Evolutionary conservation across 2,888 invertebrate genomes (phyloP).

Genomic region (Volucella inflata): DNA sequence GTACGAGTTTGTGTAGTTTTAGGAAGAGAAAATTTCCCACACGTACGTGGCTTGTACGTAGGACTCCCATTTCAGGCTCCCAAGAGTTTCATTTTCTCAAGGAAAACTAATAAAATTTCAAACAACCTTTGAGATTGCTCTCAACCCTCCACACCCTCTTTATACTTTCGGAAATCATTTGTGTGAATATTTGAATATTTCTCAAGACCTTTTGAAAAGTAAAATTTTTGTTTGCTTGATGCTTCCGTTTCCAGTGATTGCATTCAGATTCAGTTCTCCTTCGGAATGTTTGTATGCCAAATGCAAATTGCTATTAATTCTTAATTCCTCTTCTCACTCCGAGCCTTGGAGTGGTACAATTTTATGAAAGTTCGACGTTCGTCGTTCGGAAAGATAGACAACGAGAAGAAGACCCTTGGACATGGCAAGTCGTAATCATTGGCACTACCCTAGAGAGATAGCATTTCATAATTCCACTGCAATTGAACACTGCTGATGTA

Average conservation of each 20-base stretch:
- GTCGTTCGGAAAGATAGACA: not conserved
- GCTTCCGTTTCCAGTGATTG: slow-evolving; percentile 16
- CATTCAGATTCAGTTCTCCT: not conserved
- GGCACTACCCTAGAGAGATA: slow-evolving; percentile 30
- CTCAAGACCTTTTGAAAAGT: slow-evolving; percentile 5
- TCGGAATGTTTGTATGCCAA: slow-evolving; percentile 8
- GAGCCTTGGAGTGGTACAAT: slow-evolving; percentile 6
- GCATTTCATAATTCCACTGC: slow-evolving; percentile 27
- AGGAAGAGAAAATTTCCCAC: no score
- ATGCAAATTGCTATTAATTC: slow-evolving; percentile 34
- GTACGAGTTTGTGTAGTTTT: no score
- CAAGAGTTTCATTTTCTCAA: no score
- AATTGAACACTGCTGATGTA: slow-evolving; percentile 18
- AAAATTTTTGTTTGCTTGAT: slow-evolving; percentile 29
- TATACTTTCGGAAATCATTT: no score
- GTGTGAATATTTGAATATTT: not conserved
- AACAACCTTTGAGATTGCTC: slow-evolving; percentile 15
- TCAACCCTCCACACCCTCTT: not conserved
- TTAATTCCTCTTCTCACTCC: slow-evolving; percentile 2
- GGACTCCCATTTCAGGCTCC: no score
- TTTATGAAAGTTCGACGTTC: not conserved
- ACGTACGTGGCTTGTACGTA: no score
- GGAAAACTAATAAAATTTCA: no score
- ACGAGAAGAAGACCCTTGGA: slow-evolving; percentile 15
- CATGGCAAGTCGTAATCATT: slow-evolving; percentile 45